Conservation (phyloP, 2,113 vertebrate species). For the Ammodytes marinus region DNA sequence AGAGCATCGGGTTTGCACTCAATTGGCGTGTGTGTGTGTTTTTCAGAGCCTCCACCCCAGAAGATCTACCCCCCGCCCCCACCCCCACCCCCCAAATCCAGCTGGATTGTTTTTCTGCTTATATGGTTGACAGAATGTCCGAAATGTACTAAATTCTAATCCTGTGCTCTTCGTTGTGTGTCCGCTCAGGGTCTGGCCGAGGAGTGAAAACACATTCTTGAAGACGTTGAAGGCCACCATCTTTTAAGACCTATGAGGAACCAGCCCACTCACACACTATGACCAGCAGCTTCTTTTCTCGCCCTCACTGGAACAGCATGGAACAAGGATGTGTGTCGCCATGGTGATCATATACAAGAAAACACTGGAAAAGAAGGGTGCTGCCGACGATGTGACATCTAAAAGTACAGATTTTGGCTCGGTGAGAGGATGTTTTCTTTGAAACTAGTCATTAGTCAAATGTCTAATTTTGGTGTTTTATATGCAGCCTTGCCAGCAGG, state of each 20-base stretch:
- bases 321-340: conserved; percentile 83
- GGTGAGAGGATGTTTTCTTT: conserved; percentile 81
- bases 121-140: conserved; percentile 62
- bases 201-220: conserved; percentile 66
- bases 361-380: conserved; percentile 89
- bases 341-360: conserved; percentile 94
- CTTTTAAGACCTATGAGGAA: conserved; percentile 59
- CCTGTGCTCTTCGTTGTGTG: conserved; percentile 58
- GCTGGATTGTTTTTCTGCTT: conserved; percentile 38
- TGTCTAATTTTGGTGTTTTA: conserved; percentile 38
- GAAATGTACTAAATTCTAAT: conserved; percentile 72
- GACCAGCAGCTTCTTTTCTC: conserved; percentile 67
- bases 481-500: conserved; percentile 30
- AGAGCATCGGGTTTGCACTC: not conserved
- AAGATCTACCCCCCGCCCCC: conserved; percentile 18
- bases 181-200: conserved; percentile 77
- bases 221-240: conserved; percentile 49
- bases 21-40: not conserved
- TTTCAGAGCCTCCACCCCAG: conserved; percentile 53
- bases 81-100: conserved; percentile 12
- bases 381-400: conserved; percentile 85
- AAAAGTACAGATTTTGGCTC: conserved; percentile 81
- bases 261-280: conserved; percentile 63
- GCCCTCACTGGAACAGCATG: conserved; percentile 62
- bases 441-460: conserved; percentile 13